Evolutionary conservation across 1,140 invertebrate species (phyloP).

Genomic region (Diachasmimorpha longicaudata): DNA sequence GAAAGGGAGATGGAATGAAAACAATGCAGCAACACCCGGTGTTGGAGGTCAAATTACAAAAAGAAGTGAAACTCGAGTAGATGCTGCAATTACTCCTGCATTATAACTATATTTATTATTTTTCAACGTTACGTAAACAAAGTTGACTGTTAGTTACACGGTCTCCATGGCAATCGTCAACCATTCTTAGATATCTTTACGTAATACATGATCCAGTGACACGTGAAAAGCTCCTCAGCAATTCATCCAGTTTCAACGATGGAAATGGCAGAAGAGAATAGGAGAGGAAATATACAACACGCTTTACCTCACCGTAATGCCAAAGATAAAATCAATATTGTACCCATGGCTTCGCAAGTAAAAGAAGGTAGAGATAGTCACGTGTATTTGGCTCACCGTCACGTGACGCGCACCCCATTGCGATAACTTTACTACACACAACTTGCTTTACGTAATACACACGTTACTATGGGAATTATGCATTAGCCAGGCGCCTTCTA

Average conservation of each 20-base stretch:
- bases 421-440: not conserved
- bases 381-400: not conserved
- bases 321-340: constrained; percentile 9
- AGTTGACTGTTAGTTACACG: not conserved
- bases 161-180: not conserved
- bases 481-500: not conserved
- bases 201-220: not conserved
- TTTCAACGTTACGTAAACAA: not conserved
- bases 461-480: not conserved
- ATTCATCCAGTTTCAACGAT: not conserved
- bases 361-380: not conserved
- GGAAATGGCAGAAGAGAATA: not conserved
- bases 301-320: constrained; percentile 8
- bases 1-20: too few relatives aligned
- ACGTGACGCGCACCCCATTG: not conserved
- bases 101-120: too few relatives aligned
- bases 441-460: not conserved
- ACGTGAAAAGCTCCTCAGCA: not conserved
- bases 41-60: too few relatives aligned
- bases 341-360: not conserved
- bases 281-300: not conserved
- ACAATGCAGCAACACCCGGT: too few relatives aligned
- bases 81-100: too few relatives aligned
- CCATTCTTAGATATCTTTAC: not conserved
- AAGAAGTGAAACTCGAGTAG: too few relatives aligned